Evolutionary conservation across 2,888 invertebrate species (phyloP).

Genomic region (Erannis defoliaria): DNA sequence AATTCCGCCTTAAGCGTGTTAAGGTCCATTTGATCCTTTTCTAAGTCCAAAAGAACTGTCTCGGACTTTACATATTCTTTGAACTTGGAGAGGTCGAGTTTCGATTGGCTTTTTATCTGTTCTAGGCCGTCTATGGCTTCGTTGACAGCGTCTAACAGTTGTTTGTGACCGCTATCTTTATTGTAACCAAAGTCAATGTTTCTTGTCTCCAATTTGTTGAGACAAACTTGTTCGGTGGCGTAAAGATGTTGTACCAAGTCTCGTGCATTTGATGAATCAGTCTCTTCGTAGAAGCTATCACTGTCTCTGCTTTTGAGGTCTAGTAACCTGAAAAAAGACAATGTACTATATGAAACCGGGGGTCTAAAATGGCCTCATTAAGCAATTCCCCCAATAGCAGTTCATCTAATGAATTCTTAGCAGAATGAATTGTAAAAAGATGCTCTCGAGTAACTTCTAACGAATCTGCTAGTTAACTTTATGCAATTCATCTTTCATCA

Average conservation of each 20-base stretch:
- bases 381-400: not conserved
- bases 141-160: slow-evolving; percentile 73
- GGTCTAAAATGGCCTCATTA: too few species aligned
- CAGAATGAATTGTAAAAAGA: too few species aligned
- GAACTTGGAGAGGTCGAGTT: slow-evolving; percentile 66
- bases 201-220: slow-evolving; percentile 69
- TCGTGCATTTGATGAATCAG: slow-evolving; percentile 58
- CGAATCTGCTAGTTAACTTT: too few species aligned
- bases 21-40: slow-evolving; percentile 64
- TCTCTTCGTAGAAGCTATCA: slow-evolving; percentile 61
- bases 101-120: slow-evolving; percentile 72
- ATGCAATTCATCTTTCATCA: too few species aligned
- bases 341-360: not conserved
- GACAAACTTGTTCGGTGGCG: slow-evolving; percentile 57
- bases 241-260: slow-evolving; percentile 58
- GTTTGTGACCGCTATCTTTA: slow-evolving; percentile 68
- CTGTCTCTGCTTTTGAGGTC: slow-evolving; percentile 66
- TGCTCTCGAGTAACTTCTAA: too few species aligned
- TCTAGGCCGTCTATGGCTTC: slow-evolving; percentile 75
- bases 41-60: slow-evolving; percentile 55
- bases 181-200: slow-evolving; percentile 76
- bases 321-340: slow-evolving; percentile 63
- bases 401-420: too few species aligned
- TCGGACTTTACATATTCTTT: slow-evolving; percentile 64
- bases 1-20: slow-evolving; percentile 67